phyloP scores from a whole-genome alignment of 2,113 vertebrate genomes.

The Neodontobutis hainanensis region DNA sequence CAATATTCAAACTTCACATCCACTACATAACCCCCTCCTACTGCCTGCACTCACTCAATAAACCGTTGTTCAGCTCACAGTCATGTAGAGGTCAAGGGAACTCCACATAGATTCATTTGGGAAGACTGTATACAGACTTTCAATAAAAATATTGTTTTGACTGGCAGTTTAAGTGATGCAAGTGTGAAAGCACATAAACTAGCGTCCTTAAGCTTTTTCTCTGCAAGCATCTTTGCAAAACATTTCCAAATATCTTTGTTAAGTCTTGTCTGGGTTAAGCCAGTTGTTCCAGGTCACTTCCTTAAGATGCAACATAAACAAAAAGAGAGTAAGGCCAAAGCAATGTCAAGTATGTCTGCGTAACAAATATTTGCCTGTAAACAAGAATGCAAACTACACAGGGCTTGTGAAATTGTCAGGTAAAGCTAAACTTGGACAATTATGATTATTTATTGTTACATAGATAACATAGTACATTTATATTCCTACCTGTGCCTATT shows the following conservation, averaged over 20 bases:
- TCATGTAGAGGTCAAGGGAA: constrained; percentile 17
- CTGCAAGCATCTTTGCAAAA: constrained; percentile 32
- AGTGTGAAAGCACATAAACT: constrained; percentile 5
- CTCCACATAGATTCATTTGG: background rate
- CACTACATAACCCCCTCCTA: constrained; percentile 19
- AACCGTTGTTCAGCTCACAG: constrained; percentile 11
- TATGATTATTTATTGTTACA: no score
- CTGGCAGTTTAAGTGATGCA: background rate
- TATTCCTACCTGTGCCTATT: no score
- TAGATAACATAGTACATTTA: no score
- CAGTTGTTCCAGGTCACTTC: constrained; percentile 82
- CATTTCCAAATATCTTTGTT: constrained; percentile 50
- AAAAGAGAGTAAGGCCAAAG: constrained; percentile 78
- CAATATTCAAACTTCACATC: constrained; percentile 36
- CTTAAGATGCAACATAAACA: constrained; percentile 76
- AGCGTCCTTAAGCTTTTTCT: constrained; percentile 21
- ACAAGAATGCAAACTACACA: background rate
- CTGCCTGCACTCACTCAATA: constrained; percentile 20
- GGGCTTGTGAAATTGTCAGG: no score
- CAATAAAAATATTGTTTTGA: background rate
- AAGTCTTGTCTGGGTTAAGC: constrained; percentile 55
- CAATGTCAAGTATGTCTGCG: constrained; percentile 79
- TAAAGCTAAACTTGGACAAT: no score
- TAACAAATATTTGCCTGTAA: constrained; percentile 13
- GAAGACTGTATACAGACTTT: background rate